Evolutionary conservation across 2,113 vertebrate genomes (phyloP).

Genomic region (Entelurus aequoreus): DNA sequence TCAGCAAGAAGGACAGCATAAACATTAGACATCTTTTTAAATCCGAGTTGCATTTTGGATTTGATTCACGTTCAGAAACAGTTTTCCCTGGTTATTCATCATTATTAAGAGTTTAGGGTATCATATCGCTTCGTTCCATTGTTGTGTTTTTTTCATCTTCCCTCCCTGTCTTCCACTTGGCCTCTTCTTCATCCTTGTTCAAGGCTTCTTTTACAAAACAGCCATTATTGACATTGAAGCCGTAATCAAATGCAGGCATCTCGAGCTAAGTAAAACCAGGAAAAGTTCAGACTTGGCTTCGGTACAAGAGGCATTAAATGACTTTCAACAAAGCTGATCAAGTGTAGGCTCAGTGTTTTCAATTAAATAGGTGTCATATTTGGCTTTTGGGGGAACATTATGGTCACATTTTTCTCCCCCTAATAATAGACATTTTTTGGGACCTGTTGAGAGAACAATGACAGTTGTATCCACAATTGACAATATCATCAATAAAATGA

Average conservation of each 20-base stretch:
- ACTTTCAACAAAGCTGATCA: slow-evolving; percentile 39
- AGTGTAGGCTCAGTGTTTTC: slow-evolving; percentile 37
- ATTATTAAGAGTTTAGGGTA: not conserved
- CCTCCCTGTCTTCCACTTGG: slow-evolving; percentile 27
- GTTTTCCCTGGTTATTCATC: not conserved
- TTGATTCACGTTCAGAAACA: not conserved
- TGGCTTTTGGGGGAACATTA: slow-evolving; percentile 16
- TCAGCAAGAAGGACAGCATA: not conserved
- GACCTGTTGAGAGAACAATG: slow-evolving; percentile 9
- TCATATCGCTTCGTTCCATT: not conserved
- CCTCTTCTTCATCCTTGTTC: slow-evolving; percentile 41
- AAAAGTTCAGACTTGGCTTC: slow-evolving; percentile 28
- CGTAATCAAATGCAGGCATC: slow-evolving; percentile 63
- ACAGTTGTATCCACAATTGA: not conserved
- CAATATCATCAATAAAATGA: too few species aligned
- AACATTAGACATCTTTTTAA: not conserved
- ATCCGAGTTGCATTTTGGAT: not conserved
- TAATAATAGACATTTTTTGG: slow-evolving; percentile 11
- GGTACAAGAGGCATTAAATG: slow-evolving; percentile 30
- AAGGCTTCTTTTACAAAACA: slow-evolving; percentile 54
- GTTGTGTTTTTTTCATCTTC: slow-evolving; percentile 39
- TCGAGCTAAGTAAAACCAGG: slow-evolving; percentile 45
- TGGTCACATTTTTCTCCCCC: not conserved
- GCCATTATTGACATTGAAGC: slow-evolving; percentile 52
- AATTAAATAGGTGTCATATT: slow-evolving; percentile 26